Conservation (phyloP, 30 jellyfish, hydroid and myxozoan species). For the Hydractinia symbiolongicarpus region DNA sequence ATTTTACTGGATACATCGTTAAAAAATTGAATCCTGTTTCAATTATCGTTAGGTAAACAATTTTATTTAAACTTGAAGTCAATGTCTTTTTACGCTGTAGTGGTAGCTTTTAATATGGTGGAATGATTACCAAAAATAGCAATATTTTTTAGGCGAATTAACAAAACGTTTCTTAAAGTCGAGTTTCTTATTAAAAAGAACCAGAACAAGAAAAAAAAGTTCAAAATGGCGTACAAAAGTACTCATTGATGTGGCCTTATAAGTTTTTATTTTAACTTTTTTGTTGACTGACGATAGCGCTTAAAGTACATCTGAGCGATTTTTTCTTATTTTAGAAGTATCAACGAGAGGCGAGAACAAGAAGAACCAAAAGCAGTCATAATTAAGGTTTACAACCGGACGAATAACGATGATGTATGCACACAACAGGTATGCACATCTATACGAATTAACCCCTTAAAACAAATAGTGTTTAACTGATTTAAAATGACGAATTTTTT, state of each 20-base stretch:
- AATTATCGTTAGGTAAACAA: not conserved
- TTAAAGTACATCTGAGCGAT: not conserved
- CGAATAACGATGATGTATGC: conserved; percentile 23
- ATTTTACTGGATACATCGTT: conserved; percentile 8
- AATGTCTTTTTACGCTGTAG: not conserved
- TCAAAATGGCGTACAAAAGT: too few species aligned
- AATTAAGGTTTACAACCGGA: conserved; percentile 27
- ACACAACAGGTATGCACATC: conserved; percentile 13
- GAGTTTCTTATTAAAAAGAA: too few species aligned
- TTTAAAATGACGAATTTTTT: too few species aligned
- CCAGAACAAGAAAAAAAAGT: too few species aligned
- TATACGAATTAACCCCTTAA: not conserved
- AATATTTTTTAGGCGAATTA: too few species aligned
- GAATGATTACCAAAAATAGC: not conserved
- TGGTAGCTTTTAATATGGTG: not conserved
- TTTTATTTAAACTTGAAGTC: not conserved
- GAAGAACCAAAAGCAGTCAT: conserved; percentile 38
- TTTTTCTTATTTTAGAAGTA: conserved; percentile 25
- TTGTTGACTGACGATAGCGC: too few species aligned
- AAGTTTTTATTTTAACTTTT: too few species aligned
- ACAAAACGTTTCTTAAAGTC: too few species aligned
- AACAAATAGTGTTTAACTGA: too few species aligned
- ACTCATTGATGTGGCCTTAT: too few species aligned
- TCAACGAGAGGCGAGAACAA: conserved; percentile 43
- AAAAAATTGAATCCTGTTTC: conserved; percentile 14